These are phyloP conservation scores for Megalops cyprinoides DNA, from an alignment of 2,797 vertebrate species.

Conservation along the genomic window DNA sequence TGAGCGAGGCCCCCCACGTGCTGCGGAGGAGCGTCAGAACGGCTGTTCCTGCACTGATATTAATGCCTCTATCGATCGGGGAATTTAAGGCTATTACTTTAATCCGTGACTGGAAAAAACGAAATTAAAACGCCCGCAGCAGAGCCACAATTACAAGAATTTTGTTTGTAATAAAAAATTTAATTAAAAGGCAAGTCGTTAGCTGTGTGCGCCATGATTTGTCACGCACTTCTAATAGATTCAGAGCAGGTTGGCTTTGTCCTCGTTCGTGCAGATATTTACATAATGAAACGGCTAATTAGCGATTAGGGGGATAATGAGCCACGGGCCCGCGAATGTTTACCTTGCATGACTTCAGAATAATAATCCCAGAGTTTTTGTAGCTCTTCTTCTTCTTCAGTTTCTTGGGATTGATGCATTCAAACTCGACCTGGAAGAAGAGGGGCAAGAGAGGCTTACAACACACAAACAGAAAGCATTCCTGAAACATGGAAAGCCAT, in stretches of 20 bases:
- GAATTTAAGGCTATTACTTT: conserved; percentile 60
- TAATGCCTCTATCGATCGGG: conserved; percentile 57
- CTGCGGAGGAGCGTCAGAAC: conserved; percentile 25
- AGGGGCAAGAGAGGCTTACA: background rate
- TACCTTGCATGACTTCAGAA: conserved; percentile 93
- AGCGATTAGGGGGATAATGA: conserved; percentile 10
- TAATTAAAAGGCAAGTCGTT: conserved; percentile 61
- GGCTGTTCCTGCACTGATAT: conserved; percentile 45
- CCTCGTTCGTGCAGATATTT: background rate
- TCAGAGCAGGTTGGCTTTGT: conserved; percentile 31
- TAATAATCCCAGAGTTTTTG: conserved; percentile 92
- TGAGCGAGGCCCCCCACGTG: background rate
- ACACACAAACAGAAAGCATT: background rate
- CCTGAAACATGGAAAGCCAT: background rate
- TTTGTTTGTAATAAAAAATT: conserved; percentile 48
- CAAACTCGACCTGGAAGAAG: conserved; percentile 87
- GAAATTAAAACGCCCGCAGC: conserved; percentile 43
- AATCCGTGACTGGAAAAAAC: conserved; percentile 45
- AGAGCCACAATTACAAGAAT: conserved; percentile 61
- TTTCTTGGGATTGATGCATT: conserved; percentile 98
- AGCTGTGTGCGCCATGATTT: conserved; percentile 50
- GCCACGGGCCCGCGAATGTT: background rate
- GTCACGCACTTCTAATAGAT: conserved; percentile 44
- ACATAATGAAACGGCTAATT: conserved; percentile 28
- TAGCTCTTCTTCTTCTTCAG: conserved; percentile 97